Conservation (phyloP, 2,113 vertebrate genomes). For the Diglossa brunneiventris region DNA sequence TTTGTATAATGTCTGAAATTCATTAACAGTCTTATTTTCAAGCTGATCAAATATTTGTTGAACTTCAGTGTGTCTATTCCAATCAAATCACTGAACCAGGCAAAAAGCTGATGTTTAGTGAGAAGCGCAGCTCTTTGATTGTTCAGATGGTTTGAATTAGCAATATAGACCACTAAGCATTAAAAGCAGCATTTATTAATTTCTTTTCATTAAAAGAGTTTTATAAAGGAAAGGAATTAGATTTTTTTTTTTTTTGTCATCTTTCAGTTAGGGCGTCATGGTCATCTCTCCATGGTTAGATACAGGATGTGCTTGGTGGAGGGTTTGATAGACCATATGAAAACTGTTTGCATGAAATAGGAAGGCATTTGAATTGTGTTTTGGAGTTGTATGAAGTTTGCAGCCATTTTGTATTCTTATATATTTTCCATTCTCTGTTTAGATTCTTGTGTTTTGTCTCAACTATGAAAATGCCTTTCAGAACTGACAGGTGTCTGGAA, state of each 20-base stretch:
- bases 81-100: background rate
- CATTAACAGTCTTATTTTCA: background rate
- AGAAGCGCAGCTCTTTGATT: background rate
- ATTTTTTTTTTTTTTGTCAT: background rate
- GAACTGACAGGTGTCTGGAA: background rate
- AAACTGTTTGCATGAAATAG: background rate
- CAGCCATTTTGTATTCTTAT: background rate
- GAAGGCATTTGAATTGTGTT: background rate
- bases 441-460: background rate
- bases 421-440: background rate
- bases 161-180: background rate
- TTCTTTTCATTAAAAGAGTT: background rate
- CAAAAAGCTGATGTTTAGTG: background rate
- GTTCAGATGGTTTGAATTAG: background rate
- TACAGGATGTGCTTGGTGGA: background rate
- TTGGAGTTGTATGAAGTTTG: background rate
- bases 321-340: background rate
- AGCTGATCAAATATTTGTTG: background rate
- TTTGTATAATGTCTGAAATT: background rate
- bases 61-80: background rate
- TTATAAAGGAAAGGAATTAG: background rate
- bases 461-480: background rate
- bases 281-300: background rate
- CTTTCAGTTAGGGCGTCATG: background rate
- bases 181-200: background rate